phyloP scores from a whole-genome alignment of 2,797 vertebrate species.

The Melanotaenia boesemani region DNA sequence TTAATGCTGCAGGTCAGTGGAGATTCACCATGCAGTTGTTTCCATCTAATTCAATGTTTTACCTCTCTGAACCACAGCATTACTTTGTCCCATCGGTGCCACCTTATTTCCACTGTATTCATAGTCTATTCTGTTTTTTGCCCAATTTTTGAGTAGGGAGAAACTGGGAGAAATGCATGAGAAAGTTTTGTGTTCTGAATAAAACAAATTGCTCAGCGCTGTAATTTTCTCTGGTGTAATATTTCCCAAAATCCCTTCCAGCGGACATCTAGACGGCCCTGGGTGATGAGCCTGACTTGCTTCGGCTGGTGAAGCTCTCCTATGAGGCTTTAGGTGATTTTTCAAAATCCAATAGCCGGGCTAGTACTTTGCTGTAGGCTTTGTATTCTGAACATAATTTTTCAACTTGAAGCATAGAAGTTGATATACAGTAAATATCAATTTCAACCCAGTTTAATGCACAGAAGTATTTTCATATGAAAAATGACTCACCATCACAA shows the following conservation, averaged over 20 bases:
- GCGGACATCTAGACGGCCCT: conserved; percentile 39
- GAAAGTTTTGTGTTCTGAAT: conserved; percentile 55
- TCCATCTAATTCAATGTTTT: conserved; percentile 36
- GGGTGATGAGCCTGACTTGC: conserved; percentile 59
- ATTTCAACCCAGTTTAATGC: conserved; percentile 40
- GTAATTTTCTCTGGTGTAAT: conserved; percentile 64
- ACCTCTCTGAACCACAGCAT: conserved; percentile 44
- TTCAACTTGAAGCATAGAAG: conserved; percentile 38
- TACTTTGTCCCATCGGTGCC: conserved; percentile 34
- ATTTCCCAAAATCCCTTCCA: conserved; percentile 62
- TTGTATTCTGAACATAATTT: conserved; percentile 57
- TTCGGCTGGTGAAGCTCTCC: conserved; percentile 36
- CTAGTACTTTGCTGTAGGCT: conserved; percentile 47
- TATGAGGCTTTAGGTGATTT: conserved; percentile 46
- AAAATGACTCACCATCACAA: conserved; percentile 30
- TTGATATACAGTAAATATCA: conserved; percentile 39
- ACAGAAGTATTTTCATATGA: conserved; percentile 24
- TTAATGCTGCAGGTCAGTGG: conserved; percentile 20
- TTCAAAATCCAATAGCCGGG: conserved; percentile 57
- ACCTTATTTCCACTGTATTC: conserved; percentile 34
- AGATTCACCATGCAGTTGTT: conserved; percentile 18
- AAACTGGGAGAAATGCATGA: conserved; percentile 33
- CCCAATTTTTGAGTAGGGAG: conserved; percentile 32
- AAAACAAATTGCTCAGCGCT: conserved; percentile 61
- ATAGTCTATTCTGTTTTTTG: conserved; percentile 34